phyloP scores from a whole-genome alignment of 2,888 invertebrate species.

The Nineta flava region DNA sequence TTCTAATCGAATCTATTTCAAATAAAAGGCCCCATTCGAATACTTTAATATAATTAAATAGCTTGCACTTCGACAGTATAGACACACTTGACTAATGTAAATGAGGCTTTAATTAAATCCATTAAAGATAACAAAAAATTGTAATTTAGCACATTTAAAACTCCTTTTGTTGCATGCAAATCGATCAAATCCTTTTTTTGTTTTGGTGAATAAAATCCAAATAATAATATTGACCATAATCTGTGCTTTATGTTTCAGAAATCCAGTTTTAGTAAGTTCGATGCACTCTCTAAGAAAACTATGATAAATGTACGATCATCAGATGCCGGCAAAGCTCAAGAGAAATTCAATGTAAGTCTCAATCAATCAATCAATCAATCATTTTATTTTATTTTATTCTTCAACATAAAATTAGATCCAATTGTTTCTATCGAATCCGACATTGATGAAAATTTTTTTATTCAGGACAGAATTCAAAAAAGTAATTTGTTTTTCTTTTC shows the following conservation, averaged over 20 bases:
- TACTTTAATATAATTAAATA: too few species aligned
- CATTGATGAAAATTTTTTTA: background rate
- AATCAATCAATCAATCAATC: too few species aligned
- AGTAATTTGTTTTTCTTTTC: constrained; percentile 1
- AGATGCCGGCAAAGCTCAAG: constrained; percentile 48
- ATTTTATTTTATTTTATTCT: background rate
- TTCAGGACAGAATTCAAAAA: background rate
- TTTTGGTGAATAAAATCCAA: background rate
- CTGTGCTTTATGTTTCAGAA: constrained; percentile 35
- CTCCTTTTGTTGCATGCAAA: too few species aligned
- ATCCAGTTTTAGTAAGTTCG: constrained; percentile 62
- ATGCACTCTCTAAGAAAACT: constrained; percentile 50
- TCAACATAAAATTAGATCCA: background rate
- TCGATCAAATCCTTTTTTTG: background rate
- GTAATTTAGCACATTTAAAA: background rate
- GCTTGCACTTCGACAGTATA: too few species aligned
- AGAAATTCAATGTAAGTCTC: constrained; percentile 51
- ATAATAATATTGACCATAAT: background rate
- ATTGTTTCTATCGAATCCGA: background rate
- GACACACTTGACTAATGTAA: too few species aligned
- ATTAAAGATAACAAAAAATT: too few species aligned
- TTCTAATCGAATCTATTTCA: too few species aligned
- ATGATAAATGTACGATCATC: constrained; percentile 48
- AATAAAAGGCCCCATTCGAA: too few species aligned
- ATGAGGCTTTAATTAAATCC: too few species aligned